Evolutionary conservation across 2,113 vertebrate genomes (phyloP).

Genomic region (Micromys minutus): DNA sequence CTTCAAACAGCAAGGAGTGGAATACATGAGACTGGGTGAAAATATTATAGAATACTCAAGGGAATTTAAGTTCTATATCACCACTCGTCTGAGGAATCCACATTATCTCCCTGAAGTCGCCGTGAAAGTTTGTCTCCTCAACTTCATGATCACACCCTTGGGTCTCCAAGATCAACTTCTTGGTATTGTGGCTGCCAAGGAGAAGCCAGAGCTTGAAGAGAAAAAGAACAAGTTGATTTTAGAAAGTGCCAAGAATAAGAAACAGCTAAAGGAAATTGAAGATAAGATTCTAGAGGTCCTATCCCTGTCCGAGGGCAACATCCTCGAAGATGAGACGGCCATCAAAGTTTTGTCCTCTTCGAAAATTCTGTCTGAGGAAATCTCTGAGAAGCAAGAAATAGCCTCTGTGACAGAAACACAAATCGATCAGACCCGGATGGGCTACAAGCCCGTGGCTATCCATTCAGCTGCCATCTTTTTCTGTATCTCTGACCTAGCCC

Average conservation of each 20-base stretch:
- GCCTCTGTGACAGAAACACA: slow-evolving; percentile 91
- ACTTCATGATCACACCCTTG: slow-evolving; percentile 96
- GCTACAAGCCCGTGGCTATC: slow-evolving; percentile 93
- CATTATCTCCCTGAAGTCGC: slow-evolving; percentile 96
- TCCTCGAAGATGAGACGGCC: slow-evolving; percentile 94
- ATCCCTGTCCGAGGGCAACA: slow-evolving; percentile 92
- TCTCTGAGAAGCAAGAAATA: slow-evolving; percentile 94
- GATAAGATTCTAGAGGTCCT: slow-evolving; percentile 94
- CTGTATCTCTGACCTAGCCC: slow-evolving; percentile 94
- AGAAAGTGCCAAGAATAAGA: slow-evolving; percentile 93
- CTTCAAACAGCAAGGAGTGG: slow-evolving; percentile 94
- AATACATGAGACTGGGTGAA: slow-evolving; percentile 94
- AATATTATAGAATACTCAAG: slow-evolving; percentile 93
- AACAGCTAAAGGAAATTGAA: slow-evolving; percentile 95
- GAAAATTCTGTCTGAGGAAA: slow-evolving; percentile 92
- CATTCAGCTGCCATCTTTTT: slow-evolving; percentile 95
- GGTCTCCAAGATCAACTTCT: slow-evolving; percentile 96
- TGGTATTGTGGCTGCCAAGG: slow-evolving; percentile 93
- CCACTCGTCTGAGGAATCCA: slow-evolving; percentile 94
- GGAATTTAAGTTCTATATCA: slow-evolving; percentile 94
- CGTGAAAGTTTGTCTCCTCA: slow-evolving; percentile 95
- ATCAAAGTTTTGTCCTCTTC: slow-evolving; percentile 93
- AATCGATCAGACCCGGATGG: slow-evolving; percentile 93
- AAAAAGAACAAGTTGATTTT: slow-evolving; percentile 95
- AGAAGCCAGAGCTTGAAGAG: slow-evolving; percentile 95